A percentile compares a stretch with the other conserved stretches of the same genome.
Evolutionary conservation across 2,797 vertebrate genomes (phyloP).

Genomic region (Gadopsis bispinosus): DNA sequence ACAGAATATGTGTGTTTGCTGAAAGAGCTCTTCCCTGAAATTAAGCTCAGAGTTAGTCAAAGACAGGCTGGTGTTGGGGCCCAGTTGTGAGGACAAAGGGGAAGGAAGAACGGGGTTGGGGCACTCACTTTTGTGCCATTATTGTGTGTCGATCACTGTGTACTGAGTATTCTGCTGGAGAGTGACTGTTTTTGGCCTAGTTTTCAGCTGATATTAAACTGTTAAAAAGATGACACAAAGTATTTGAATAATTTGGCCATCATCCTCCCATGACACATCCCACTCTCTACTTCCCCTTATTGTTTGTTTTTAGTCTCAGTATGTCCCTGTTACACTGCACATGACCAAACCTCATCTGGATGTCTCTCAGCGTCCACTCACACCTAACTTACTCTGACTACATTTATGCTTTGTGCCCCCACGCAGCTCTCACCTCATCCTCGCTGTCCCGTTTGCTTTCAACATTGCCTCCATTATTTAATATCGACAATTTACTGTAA

Average conservation of each 20-base stretch:
- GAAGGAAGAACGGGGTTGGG: conserved; percentile 58
- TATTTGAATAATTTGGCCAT: conserved; percentile 70
- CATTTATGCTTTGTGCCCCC: conserved; percentile 23
- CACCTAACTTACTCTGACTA: conserved; percentile 21
- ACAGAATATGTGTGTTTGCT: conserved; percentile 40
- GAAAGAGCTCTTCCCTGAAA: conserved; percentile 41
- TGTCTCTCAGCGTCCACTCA: conserved; percentile 26
- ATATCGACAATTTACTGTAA: conserved; percentile 50
- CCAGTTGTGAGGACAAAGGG: conserved; percentile 63
- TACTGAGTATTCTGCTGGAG: neutral
- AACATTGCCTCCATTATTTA: conserved; percentile 68
- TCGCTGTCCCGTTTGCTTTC: conserved; percentile 25
- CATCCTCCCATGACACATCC: conserved; percentile 69
- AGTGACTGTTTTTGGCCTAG: neutral
- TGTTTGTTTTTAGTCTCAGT: conserved; percentile 69
- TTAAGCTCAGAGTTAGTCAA: conserved; percentile 43
- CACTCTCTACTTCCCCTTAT: conserved; percentile 69
- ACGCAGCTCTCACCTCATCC: conserved; percentile 21
- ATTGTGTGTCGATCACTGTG: conserved; percentile 23
- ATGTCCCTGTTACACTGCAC: conserved; percentile 46
- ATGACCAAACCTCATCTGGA: conserved; percentile 38
- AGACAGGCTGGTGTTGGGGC: conserved; percentile 64
- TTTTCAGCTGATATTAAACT: conserved; percentile 40
- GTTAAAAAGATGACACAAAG: conserved; percentile 54
- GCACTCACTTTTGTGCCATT: conserved; percentile 53